phyloP scores from a whole-genome alignment of 2,888 invertebrate genomes.

The Pseudeuparius sepicola region DNA sequence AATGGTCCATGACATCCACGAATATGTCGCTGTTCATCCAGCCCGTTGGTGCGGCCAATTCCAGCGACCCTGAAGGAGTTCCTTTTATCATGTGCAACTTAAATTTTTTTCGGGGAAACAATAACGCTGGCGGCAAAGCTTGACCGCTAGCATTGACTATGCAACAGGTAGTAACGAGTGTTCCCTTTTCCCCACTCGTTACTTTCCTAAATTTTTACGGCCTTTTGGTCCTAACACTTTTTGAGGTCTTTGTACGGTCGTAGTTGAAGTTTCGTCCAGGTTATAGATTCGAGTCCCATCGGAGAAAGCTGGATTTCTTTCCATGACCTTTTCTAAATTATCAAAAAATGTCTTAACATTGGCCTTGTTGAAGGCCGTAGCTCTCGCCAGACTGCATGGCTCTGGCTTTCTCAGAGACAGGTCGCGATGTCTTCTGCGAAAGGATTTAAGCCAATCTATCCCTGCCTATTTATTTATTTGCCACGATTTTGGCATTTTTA shows the following conservation, averaged over 20 bases:
- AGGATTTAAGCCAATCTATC: constrained; percentile 9
- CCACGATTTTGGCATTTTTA: constrained; percentile 9
- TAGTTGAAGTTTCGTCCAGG: too few species aligned
- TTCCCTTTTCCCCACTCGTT: constrained; percentile 8
- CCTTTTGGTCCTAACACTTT: too few species aligned
- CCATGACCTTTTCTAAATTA: constrained; percentile 7
- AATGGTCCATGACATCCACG: constrained; percentile 18
- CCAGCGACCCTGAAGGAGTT: constrained; percentile 15
- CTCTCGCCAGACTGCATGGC: constrained; percentile 11
- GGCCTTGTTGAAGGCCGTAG: constrained; percentile 10
- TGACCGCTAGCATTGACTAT: constrained; percentile 9
- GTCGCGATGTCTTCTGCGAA: constrained; percentile 6
- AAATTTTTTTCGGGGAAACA: constrained; percentile 11
- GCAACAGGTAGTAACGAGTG: constrained; percentile 12
- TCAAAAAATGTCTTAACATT: constrained; percentile 12
- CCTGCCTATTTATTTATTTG: constrained; percentile 11
- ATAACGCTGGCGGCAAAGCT: constrained; percentile 9
- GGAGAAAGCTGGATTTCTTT: constrained; percentile 10
- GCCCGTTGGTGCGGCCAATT: constrained; percentile 14
- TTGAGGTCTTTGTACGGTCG: too few species aligned
- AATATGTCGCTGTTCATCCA: constrained; percentile 20
- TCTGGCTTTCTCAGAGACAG: constrained; percentile 11
- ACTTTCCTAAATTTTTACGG: too few species aligned
- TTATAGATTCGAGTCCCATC: too few species aligned
- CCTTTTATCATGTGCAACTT: constrained; percentile 12